Percentiles rank a stretch among this genome's conserved stretches.
These are phyloP conservation scores for Torymus aiolomorphi DNA, from an alignment of 2,888 invertebrate genomes.

Conservation along the genomic window DNA sequence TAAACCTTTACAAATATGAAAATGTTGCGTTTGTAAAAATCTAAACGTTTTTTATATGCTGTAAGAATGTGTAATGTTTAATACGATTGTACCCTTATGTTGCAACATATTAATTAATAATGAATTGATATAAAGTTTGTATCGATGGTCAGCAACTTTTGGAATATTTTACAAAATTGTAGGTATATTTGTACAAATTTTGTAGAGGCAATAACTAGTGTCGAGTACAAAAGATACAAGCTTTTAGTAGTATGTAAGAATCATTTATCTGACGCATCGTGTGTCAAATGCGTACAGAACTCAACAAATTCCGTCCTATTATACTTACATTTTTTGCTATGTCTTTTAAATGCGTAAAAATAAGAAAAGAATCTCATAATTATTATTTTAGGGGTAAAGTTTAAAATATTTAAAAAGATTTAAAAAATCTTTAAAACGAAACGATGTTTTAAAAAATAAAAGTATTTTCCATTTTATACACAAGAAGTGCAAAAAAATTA, in stretches of 20 bases:
- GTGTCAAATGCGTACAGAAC: slow-evolving; percentile 22
- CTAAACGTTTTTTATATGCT: slow-evolving; percentile 20
- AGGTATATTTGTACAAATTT: slow-evolving; percentile 31
- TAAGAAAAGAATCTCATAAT: slow-evolving; percentile 38
- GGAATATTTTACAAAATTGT: slow-evolving; percentile 3
- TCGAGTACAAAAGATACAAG: slow-evolving; percentile 47
- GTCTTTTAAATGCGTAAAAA: slow-evolving; percentile 29
- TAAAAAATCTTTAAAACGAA: neutral
- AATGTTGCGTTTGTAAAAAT: slow-evolving; percentile 25
- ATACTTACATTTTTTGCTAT: slow-evolving; percentile 30
- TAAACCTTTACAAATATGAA: neutral
- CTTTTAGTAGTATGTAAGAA: slow-evolving; percentile 42
- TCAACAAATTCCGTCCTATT: slow-evolving; percentile 42
- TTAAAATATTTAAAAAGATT: slow-evolving; percentile 14
- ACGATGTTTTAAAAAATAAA: neutral
- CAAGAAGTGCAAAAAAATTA: slow-evolving; percentile 3
- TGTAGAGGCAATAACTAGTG: slow-evolving; percentile 31
- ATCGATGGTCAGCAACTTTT: neutral
- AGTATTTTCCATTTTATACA: neutral
- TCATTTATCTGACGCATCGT: slow-evolving; percentile 13
- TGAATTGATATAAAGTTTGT: slow-evolving; percentile 12
- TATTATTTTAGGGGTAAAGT: slow-evolving; percentile 11
- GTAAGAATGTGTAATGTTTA: slow-evolving; percentile 15
- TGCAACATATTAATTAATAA: slow-evolving; percentile 25
- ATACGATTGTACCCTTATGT: slow-evolving; percentile 12